phyloP scores from a whole-genome alignment of 2,797 vertebrate species.

The Distichodus sexfasciatus region DNA sequence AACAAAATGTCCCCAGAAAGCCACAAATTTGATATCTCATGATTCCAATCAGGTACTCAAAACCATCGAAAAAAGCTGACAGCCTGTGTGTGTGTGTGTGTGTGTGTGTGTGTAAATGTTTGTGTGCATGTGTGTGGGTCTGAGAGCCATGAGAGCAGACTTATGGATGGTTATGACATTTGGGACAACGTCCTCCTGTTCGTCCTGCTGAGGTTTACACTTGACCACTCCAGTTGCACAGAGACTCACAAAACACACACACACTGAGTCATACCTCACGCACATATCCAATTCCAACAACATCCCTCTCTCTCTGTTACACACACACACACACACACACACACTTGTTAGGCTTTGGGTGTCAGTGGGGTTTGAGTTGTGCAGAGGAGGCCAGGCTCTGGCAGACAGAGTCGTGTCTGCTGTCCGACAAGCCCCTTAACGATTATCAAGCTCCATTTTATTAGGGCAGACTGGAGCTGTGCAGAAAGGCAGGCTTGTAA shows the following conservation, averaged over 20 bases:
- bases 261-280: constrained; percentile 4
- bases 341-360: constrained; percentile 27
- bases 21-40: too few relatives aligned
- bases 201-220: constrained; percentile 22
- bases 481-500: constrained; percentile 58
- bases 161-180: constrained; percentile 21
- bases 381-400: constrained; percentile 31
- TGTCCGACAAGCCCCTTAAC: constrained; percentile 47
- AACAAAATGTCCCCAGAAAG: too few relatives aligned
- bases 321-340: constrained; percentile 8
- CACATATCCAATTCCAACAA: not conserved
- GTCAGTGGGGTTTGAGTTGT: constrained; percentile 30
- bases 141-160: constrained; percentile 9
- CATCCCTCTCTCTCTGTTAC: not conserved
- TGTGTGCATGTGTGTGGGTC: not conserved
- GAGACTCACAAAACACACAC: constrained; percentile 3
- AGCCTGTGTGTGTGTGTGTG: not conserved
- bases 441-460: constrained; percentile 61
- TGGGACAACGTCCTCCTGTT: constrained; percentile 13
- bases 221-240: constrained; percentile 21
- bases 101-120: not conserved
- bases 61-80: too few relatives aligned
- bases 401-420: constrained; percentile 33
- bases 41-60: too few relatives aligned
- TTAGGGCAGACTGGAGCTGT: constrained; percentile 55